Evolutionary conservation across 2,888 invertebrate species (phyloP), one percentile per base, ranked within the genome.

Genomic region (Dione juno): DNA sequence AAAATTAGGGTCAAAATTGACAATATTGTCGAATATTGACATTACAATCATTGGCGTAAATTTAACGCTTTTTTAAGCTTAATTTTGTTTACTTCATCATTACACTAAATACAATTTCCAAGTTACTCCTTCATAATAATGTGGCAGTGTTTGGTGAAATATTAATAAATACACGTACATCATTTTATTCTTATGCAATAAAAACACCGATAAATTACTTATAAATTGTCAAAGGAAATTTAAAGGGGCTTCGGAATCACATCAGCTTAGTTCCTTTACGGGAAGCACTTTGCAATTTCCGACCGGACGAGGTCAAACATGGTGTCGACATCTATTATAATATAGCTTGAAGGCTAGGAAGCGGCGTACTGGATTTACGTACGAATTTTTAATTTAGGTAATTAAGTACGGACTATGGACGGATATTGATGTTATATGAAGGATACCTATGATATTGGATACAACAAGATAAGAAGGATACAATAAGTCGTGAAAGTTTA

Each of bases 201-300:
- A 61, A 45, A 35, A 61, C 61, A 16, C 14, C 45, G 16, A 45
- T 45, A 45, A 35, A 37, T 37, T 37, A 37, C 11, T 9, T 16
- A 16, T 14, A 13, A 52, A 50, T 64, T 52, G 61, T 54, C 43
- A 48, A 64, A 48, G 63, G 63, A 53, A 53, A 63, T 54, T 63
- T 64, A 21, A 54, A 69, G 54, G 59, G 63, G 68, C 77, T 78
- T 81, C 75, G 43, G 74, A 72, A 41, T 75, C 76, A 74, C 73
- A 76, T 75, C 72, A 76, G 67, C 72, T 73, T 75, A 74, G 74
- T 80, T 71, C 69, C 64, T 57, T 74, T 63, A 65, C 54, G 73
- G 82, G 83, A 84, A 84, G 83, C 81, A 80, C 81, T 82, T 77
- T 71, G 81, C 80, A 84, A 88, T 85, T 84, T 88, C 88, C 85